Conservation (phyloP, 92 coral and sea anemone genomes). For the Phenganax marumi region DNA sequence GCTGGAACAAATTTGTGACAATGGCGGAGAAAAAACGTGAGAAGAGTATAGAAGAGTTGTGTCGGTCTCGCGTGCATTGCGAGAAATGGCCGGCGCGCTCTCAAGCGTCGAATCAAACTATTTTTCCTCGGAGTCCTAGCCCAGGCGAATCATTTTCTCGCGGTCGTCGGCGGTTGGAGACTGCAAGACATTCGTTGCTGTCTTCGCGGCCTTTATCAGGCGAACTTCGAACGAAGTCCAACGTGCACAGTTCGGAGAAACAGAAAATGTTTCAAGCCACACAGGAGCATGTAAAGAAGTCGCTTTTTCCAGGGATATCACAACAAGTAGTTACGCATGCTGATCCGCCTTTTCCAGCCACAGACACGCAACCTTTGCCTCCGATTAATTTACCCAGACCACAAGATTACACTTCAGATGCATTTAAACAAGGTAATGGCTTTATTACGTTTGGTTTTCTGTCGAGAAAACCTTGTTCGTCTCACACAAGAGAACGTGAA, state of each 20-base stretch:
- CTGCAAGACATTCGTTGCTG: conserved; percentile 22
- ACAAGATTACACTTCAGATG: background rate
- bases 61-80: conserved; percentile 18
- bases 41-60: conserved; percentile 32
- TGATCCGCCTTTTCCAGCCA: conserved; percentile 34
- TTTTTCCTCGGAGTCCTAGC: conserved; percentile 16
- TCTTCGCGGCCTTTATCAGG: conserved; percentile 1
- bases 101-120: conserved; percentile 24
- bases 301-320: conserved; percentile 38
- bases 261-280: background rate
- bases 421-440: conserved; percentile 12
- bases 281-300: conserved; percentile 15
- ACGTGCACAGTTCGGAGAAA: conserved; percentile 19
- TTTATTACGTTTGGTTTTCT: too few species aligned
- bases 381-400: conserved; percentile 32
- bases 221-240: conserved; percentile 15
- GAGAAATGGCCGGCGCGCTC: conserved; percentile 27
- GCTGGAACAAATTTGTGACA: background rate
- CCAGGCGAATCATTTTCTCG: conserved; percentile 30
- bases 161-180: conserved; percentile 15
- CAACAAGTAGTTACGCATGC: conserved; percentile 37
- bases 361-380: conserved; percentile 39
- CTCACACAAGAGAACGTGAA: too few species aligned
- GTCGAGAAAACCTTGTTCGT: background rate
- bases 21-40: conserved; percentile 36